Percentiles rank a stretch among this genome's conserved stretches.
Evolutionary conservation across 1,140 invertebrate genomes (phyloP).

Genomic region (Macrobrachium rosenbergii): DNA sequence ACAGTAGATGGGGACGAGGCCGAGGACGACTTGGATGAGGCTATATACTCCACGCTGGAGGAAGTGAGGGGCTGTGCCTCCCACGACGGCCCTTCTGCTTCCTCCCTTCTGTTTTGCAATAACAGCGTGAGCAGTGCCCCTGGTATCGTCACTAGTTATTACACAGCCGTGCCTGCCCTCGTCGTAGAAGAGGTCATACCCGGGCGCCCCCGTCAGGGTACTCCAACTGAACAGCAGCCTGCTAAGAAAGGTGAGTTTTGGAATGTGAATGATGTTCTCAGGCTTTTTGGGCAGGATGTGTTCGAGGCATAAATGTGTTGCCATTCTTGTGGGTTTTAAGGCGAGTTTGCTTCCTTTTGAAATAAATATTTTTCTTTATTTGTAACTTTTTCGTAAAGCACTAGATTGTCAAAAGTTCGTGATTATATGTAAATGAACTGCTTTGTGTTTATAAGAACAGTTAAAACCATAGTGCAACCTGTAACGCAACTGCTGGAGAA

Average conservation of each 20-base stretch:
- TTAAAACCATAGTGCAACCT: no score
- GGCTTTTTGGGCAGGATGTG: no score
- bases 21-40: conserved; percentile 31
- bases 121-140: background rate
- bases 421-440: no score
- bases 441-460: no score
- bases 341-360: no score
- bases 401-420: no score
- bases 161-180: conserved; percentile 48
- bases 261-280: no score
- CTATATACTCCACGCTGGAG: conserved; percentile 51
- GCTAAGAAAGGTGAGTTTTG: conserved; percentile 3
- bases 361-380: no score
- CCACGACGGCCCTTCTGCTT: background rate
- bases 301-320: no score
- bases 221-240: background rate
- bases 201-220: background rate
- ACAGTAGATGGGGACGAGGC: conserved; percentile 47
- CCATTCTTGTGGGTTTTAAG: no score
- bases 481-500: no score
- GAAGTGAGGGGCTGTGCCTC: conserved; percentile 20
- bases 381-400: no score
- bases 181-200: conserved; percentile 49
- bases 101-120: background rate
- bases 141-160: conserved; percentile 22